Conservation (phyloP, 2,797 vertebrate species). For the Characodon lateralis region DNA sequence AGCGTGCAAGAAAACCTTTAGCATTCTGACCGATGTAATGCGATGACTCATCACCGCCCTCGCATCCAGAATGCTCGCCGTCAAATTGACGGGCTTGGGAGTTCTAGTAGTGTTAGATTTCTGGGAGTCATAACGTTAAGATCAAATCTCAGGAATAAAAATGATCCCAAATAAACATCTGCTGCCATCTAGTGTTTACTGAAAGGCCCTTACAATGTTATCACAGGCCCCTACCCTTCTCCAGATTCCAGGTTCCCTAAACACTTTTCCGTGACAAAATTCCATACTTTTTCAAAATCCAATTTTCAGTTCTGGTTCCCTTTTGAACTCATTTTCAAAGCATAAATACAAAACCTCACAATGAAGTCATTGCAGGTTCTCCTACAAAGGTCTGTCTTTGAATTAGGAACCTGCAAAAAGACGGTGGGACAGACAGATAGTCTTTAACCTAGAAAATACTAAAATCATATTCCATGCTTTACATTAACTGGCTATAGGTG, state of each 20-base stretch:
- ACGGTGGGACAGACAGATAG: background rate
- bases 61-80: too few relatives aligned
- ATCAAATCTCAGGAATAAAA: background rate
- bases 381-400: background rate
- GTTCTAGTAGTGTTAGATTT: too few relatives aligned
- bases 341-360: background rate
- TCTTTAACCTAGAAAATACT: background rate
- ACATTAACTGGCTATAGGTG: background rate
- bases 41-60: too few relatives aligned
- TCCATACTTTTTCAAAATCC: too few relatives aligned
- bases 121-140: too few relatives aligned
- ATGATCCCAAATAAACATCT: conserved; percentile 20
- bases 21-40: too few relatives aligned
- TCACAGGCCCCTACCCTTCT: background rate
- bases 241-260: background rate
- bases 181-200: conserved; percentile 70
- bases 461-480: background rate
- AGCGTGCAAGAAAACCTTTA: too few relatives aligned
- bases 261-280: too few relatives aligned
- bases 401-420: background rate
- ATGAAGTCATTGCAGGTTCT: background rate
- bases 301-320: too few relatives aligned
- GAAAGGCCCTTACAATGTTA: background rate
- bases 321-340: background rate
- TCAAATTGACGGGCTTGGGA: too few relatives aligned